These are phyloP conservation scores for Oreochromis spilurus DNA, from an alignment of 2,113 vertebrate species.

Conservation along the genomic window DNA sequence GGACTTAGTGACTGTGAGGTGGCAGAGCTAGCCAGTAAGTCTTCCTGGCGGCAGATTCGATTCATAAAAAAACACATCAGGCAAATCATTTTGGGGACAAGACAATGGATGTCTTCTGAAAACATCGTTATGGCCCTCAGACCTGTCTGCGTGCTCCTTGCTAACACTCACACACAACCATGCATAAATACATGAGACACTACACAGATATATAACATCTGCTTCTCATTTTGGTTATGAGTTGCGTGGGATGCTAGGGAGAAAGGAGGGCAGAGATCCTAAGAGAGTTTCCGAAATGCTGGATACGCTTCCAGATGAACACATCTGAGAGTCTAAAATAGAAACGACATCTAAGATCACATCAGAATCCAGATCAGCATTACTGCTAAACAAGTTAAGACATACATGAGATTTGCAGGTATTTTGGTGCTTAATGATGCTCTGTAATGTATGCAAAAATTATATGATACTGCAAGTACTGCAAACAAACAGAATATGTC, in stretches of 20 bases:
- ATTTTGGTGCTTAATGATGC: neutral
- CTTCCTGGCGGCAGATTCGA: neutral
- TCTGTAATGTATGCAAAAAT: neutral
- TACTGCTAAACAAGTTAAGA: neutral
- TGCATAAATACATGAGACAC: neutral
- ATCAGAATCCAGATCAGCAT: neutral
- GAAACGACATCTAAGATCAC: neutral
- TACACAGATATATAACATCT: neutral
- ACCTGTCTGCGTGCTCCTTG: neutral
- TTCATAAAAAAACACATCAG: neutral
- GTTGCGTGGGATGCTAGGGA: constrained; percentile 12
- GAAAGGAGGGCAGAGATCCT: neutral
- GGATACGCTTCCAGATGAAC: neutral
- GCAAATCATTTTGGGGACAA: neutral
- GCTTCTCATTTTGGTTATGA: constrained; percentile 4
- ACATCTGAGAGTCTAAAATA: neutral
- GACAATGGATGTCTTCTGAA: neutral
- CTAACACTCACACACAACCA: neutral
- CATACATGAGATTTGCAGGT: neutral
- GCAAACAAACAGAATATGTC: neutral
- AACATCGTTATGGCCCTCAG: neutral
- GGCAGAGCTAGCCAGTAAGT: neutral
- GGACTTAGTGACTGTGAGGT: neutral
- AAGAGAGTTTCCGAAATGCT: neutral
- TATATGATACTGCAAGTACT: neutral